Percentiles rank a stretch among this genome's conserved stretches.
Evolutionary conservation across 2,113 vertebrate species (phyloP).

Genomic region (Monopterus albus): DNA sequence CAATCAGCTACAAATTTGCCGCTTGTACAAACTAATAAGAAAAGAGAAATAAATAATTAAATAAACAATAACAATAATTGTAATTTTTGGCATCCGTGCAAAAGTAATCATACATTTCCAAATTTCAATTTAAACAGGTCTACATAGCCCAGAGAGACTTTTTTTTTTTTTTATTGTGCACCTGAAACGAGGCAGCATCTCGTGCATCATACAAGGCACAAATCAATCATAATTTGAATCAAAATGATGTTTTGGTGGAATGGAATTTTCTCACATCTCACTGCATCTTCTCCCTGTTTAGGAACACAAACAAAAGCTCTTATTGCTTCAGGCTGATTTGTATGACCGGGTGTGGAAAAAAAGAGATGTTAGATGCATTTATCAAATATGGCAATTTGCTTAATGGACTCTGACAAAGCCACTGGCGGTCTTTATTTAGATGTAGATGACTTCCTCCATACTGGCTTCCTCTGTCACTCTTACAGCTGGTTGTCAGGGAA

Average conservation of each 20-base stretch:
- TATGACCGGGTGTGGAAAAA: constrained; percentile 41
- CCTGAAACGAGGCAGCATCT: constrained; percentile 31
- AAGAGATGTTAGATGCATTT: constrained; percentile 67
- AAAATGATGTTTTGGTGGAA: constrained; percentile 40
- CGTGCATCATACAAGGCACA: constrained; percentile 6
- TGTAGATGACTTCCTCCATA: constrained; percentile 78
- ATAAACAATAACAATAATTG: constrained; percentile 18
- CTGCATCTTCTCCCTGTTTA: constrained; percentile 28
- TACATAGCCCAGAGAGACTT: constrained; percentile 11
- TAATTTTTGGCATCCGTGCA: constrained; percentile 7
- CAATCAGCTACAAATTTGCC: constrained; percentile 21
- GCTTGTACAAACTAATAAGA: constrained; percentile 16
- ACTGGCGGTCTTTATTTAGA: constrained; percentile 80
- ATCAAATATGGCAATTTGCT: constrained; percentile 80
- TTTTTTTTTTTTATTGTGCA: constrained; percentile 31
- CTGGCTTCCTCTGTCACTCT: constrained; percentile 65
- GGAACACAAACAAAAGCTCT: constrained; percentile 52
- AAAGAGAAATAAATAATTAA: background rate
- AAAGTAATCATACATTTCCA: constrained; percentile 28
- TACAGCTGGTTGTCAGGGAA: constrained; percentile 48
- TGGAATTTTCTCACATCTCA: constrained; percentile 33
- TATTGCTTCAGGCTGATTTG: constrained; percentile 58
- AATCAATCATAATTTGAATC: constrained; percentile 48
- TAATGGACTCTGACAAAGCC: constrained; percentile 83
- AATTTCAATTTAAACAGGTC: constrained; percentile 30